Base-by-base conservation (phyloP, 2,797 vertebrate genomes). In the Danionella dracula region DNA sequence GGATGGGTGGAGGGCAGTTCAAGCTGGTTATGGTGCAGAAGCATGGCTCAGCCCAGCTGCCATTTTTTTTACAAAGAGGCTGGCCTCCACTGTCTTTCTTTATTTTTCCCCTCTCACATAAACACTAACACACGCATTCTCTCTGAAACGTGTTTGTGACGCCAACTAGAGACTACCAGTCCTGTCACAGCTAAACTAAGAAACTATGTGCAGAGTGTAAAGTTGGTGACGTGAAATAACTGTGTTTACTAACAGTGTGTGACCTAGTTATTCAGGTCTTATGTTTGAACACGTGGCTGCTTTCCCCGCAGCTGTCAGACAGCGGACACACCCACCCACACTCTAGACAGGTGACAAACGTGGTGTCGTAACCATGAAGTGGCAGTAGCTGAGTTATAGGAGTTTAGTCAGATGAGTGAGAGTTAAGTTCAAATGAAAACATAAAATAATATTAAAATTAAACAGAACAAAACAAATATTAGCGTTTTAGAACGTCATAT, bases 1-100 rank as follows among this genome's bases (percentile, higher is more conserved):
- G n/a, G n/a, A n/a, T n/a, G n/a, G n/a, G n/a, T n/a, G n/a, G n/a
- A n/a, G n/a, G n/a, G n/a, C n/a, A n/a, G n/a, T n/a, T n/a, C n/a
- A n/a, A n/a, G n/a, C 76, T 69, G 57, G 46, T 68, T 60, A 71
- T 58, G 76, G 74, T 79, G 77, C 68, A 63, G 78, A 74, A 41
- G 84, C 85, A 89, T 84, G 87, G 84, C 85, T 85, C 81, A 79
- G 82, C 79, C 84, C 85, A 87, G 85, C 83, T 88, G 85, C 82
- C 81, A 57, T 17, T 67, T 82, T n/a, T 80, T 84, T 88, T 83
- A 55, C 45, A 73, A 68, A 73, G 32, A 51, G 71, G 65, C 40
- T 37, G 73, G 79, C 72, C 74, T 40, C 37, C 57, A 70, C 78
- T 81, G n/a, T n/a, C 51, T 66, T 38, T 17, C 51, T 71, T 48